A percentile compares a stretch with the other conserved stretches of the same genome.
These are phyloP conservation scores for Gulo gulo DNA, from an alignment of 2,113 vertebrate species.

Conservation along the genomic window DNA sequence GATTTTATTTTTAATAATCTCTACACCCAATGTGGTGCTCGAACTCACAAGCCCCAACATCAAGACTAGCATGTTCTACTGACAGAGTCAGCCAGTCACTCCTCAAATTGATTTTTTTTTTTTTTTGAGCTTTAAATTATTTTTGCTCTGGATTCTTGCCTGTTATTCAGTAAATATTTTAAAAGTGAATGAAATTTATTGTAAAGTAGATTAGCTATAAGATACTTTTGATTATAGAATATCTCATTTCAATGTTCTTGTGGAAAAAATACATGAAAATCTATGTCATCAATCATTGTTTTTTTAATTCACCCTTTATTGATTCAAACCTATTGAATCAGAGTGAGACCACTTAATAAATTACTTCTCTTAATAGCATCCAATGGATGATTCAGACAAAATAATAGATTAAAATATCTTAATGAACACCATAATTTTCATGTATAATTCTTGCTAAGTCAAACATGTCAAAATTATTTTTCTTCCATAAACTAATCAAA, in stretches of 20 bases:
- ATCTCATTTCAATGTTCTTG: background rate
- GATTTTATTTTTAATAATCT: background rate
- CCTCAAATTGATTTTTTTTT: background rate
- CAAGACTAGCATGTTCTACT: background rate
- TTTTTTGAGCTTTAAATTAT: background rate
- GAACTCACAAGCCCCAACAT: background rate
- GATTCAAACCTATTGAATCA: conserved; percentile 49
- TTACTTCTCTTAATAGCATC: conserved; percentile 54
- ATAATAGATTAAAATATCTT: conserved; percentile 57
- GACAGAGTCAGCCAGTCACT: background rate
- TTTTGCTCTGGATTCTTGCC: background rate
- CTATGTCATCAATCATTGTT: conserved; percentile 9
- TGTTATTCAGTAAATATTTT: background rate
- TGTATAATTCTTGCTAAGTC: conserved; percentile 42
- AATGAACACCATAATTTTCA: conserved; percentile 45
- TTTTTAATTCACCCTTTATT: background rate
- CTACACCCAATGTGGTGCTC: background rate
- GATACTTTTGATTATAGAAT: background rate
- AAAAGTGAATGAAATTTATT: background rate
- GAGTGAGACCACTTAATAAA: background rate
- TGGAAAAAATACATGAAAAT: conserved; percentile 28
- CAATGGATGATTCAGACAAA: conserved; percentile 42
- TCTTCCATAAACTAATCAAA: background rate
- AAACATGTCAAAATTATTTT: conserved; percentile 53
- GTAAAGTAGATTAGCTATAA: background rate